phyloP scores from a whole-genome alignment of 2,797 vertebrate species.

The Meda fulgida region DNA sequence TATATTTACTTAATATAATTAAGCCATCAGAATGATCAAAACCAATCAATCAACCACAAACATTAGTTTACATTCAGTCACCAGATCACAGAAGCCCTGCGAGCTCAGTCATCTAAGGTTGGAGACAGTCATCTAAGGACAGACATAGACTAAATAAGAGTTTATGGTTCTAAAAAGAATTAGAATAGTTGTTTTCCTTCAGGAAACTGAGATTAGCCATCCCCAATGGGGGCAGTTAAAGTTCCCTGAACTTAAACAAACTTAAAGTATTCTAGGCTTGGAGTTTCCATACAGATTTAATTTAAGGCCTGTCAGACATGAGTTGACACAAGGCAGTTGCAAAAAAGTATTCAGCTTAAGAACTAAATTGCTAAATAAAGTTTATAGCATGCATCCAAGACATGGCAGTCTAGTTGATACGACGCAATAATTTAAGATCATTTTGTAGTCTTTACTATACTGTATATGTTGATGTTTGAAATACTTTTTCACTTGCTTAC shows the following conservation, averaged over 20 bases:
- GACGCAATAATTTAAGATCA: conserved; percentile 28
- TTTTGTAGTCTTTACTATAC: not conserved
- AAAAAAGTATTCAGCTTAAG: conserved; percentile 30
- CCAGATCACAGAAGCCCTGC: conserved; percentile 22
- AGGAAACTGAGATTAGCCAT: conserved; percentile 54
- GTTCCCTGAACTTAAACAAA: conserved; percentile 51
- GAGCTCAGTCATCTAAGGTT: conserved; percentile 20
- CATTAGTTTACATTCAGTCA: conserved; percentile 7
- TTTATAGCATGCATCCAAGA: conserved; percentile 43
- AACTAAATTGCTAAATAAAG: conserved; percentile 30
- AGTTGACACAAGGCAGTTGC: conserved; percentile 34
- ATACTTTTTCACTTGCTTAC: conserved; percentile 25
- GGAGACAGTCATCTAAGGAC: conserved; percentile 25
- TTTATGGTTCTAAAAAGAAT: conserved; percentile 42
- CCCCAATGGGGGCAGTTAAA: conserved; percentile 53
- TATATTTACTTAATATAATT: conserved; percentile 16
- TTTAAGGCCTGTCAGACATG: conserved; percentile 18
- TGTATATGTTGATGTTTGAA: conserved; percentile 10
- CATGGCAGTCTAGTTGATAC: conserved; percentile 10
- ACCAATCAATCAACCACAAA: not conserved
- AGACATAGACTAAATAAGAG: conserved; percentile 29
- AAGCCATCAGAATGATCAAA: not conserved
- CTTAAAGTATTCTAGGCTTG: conserved; percentile 50
- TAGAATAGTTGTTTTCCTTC: conserved; percentile 40
- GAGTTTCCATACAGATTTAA: conserved; percentile 44